These are phyloP conservation scores for Percopsis transmontana DNA, from an alignment of 2,113 vertebrate genomes.

Conservation along the genomic window DNA sequence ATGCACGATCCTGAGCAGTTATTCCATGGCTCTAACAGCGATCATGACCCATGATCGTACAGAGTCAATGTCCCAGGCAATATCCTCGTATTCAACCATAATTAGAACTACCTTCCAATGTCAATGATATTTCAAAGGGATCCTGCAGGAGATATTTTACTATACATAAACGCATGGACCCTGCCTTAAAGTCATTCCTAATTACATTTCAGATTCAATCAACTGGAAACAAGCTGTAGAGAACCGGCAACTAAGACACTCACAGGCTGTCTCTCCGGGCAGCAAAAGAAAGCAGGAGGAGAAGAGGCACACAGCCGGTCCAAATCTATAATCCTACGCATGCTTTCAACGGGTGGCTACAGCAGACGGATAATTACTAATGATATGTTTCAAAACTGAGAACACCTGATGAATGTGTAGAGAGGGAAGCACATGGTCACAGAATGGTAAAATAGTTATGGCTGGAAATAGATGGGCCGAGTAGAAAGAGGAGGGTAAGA, in stretches of 20 bases:
- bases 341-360: constrained; percentile 2
- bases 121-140: constrained; percentile 56
- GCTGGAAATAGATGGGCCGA: constrained; percentile 21
- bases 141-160: constrained; percentile 53
- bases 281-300: background rate
- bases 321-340: constrained; percentile 3
- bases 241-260: background rate
- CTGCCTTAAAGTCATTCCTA: constrained; percentile 55
- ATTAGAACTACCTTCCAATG: constrained; percentile 61
- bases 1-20: constrained; percentile 2
- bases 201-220: constrained; percentile 64
- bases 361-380: constrained; percentile 5
- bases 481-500: constrained; percentile 3
- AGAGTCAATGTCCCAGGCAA: constrained; percentile 7
- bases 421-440: constrained; percentile 28
- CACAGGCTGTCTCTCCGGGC: constrained; percentile 11
- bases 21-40: constrained; percentile 21
- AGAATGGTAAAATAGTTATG: constrained; percentile 15
- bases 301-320: background rate
- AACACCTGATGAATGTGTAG: constrained; percentile 45
- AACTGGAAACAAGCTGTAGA: constrained; percentile 55
- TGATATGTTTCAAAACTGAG: constrained; percentile 22
- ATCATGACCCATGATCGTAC: constrained; percentile 21
- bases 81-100: constrained; percentile 45
- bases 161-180: constrained; percentile 52